These are phyloP conservation scores for Littorina saxatilis DNA, from an alignment of 1,140 invertebrate species.

Conservation along the genomic window DNA sequence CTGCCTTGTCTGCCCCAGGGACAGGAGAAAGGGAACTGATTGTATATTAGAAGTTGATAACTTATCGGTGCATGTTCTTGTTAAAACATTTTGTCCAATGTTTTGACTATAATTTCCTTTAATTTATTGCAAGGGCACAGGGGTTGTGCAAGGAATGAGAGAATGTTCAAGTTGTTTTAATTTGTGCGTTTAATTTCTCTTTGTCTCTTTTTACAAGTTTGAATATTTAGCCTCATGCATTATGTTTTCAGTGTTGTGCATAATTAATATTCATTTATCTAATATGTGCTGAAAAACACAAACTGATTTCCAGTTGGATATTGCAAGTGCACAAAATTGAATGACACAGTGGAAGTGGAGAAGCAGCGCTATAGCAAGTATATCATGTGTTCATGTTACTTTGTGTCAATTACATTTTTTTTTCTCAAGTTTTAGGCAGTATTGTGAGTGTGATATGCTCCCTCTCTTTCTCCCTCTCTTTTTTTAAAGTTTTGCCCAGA, in stretches of 20 bases:
- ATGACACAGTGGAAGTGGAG: no score
- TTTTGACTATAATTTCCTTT: no score
- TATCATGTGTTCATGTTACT: neutral
- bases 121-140: neutral
- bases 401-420: neutral
- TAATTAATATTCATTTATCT: neutral
- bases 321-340: neutral
- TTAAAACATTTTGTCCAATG: no score
- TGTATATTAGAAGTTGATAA: no score
- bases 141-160: neutral
- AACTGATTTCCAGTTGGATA: neutral
- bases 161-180: neutral
- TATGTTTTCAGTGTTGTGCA: no score
- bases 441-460: neutral
- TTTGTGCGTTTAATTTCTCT: neutral
- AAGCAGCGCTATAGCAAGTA: neutral
- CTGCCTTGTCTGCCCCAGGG: no score
- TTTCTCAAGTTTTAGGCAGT: neutral
- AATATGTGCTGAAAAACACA: constrained; percentile 7
- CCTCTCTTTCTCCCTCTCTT: no score
- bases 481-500: no score
- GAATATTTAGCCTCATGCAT: no score
- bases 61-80: no score
- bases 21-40: no score
- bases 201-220: no score